A percentile compares a stretch with the other conserved stretches of the same genome.
Conservation (phyloP, 2,113 vertebrate species). For the Ciconia boyciana region DNA sequence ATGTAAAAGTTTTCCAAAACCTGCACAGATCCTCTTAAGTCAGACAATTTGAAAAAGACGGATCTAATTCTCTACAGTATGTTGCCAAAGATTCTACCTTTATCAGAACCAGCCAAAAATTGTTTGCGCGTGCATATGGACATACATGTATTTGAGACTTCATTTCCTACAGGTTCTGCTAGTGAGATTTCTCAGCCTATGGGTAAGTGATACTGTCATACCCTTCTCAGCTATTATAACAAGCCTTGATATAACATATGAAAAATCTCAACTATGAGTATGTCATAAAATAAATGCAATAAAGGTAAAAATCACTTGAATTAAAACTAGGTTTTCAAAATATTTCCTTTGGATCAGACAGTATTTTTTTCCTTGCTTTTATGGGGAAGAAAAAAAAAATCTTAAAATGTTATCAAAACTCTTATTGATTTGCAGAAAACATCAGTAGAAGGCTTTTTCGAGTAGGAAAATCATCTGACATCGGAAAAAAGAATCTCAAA, state of each 20-base stretch:
- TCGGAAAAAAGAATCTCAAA: not conserved
- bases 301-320: not conserved
- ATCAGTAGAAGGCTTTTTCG: not conserved
- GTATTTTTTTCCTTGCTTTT: not conserved
- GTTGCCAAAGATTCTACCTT: not conserved
- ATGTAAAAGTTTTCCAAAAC: not conserved
- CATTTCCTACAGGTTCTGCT: not conserved
- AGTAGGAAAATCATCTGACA: not conserved
- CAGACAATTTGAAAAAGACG: not conserved
- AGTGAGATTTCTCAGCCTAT: not conserved
- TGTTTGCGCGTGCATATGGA: fast-evolving
- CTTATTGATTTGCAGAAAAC: not conserved
- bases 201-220: not conserved
- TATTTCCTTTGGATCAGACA: not conserved
- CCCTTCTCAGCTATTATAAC: not conserved
- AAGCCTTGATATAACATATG: not conserved
- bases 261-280: not conserved
- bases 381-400: not conserved
- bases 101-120: not conserved
- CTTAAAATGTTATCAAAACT: not conserved
- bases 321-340: not conserved
- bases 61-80: not conserved
- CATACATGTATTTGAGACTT: not conserved
- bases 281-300: not conserved
- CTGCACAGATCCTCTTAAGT: not conserved